phyloP scores from a whole-genome alignment of 2,888 invertebrate species.

The Drosophila borealis region DNA sequence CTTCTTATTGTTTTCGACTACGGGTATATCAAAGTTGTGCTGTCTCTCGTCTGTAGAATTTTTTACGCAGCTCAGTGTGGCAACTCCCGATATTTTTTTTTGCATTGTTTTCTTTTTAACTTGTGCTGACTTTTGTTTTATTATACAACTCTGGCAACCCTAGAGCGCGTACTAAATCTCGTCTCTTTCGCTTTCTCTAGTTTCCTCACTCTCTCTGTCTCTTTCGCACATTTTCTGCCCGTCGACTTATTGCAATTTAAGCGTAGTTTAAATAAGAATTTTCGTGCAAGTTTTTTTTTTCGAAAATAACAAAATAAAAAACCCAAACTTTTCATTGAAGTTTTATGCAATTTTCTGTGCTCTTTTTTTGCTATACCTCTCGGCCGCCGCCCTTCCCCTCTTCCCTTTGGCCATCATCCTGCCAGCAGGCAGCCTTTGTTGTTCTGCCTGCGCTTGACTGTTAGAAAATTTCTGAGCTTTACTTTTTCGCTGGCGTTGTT shows the following conservation, averaged over 20 bases:
- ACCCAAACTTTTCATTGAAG: conserved; percentile 58
- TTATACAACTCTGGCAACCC: conserved; percentile 43
- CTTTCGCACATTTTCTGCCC: conserved; percentile 13
- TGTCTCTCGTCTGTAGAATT: background rate
- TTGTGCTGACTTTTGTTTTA: conserved; percentile 63
- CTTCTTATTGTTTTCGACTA: background rate
- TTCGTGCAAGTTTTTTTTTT: conserved; percentile 60
- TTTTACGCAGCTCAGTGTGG: conserved; percentile 35
- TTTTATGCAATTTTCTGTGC: conserved; percentile 71
- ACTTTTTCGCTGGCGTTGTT: conserved; percentile 45
- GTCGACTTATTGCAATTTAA: conserved; percentile 71
- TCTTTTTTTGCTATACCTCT: conserved; percentile 13
- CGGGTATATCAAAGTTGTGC: conserved; percentile 16
- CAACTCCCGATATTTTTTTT: conserved; percentile 24
- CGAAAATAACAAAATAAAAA: conserved; percentile 20
- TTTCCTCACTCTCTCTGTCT: conserved; percentile 1
- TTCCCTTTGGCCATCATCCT: background rate
- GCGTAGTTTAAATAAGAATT: conserved; percentile 76
- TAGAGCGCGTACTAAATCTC: conserved; percentile 12
- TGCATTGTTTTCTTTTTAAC: conserved; percentile 27
- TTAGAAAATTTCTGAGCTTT: conserved; percentile 48
- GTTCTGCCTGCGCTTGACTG: conserved; percentile 49
- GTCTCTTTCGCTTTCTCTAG: background rate
- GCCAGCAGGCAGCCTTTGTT: conserved; percentile 37
- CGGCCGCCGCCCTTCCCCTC: background rate